Evolutionary conservation across 2,888 invertebrate genomes (phyloP).

Genomic region (Drosophila longiperda): DNA sequence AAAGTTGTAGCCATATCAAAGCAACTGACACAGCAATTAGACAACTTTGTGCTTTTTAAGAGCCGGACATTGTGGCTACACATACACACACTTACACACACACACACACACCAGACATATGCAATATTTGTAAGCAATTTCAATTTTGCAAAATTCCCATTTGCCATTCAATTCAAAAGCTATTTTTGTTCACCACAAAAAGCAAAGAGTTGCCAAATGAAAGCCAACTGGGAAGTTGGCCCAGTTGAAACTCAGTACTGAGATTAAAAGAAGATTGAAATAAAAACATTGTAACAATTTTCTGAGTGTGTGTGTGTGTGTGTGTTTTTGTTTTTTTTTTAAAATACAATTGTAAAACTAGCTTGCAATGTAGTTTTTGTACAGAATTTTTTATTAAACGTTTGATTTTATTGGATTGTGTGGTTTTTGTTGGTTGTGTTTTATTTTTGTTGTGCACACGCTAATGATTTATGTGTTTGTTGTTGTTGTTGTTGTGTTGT

Average conservation of each 20-base stretch:
- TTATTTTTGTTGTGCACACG: slow-evolving; percentile 35
- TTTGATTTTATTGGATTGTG: slow-evolving; percentile 25
- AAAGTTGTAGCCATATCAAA: slow-evolving; percentile 46
- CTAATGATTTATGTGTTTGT: slow-evolving; percentile 16
- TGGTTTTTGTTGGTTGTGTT: neutral
- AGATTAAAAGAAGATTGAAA: slow-evolving; percentile 9
- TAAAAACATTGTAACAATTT: slow-evolving; percentile 7
- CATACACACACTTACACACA: neutral
- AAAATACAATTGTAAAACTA: slow-evolving; percentile 18
- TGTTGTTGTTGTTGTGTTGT: slow-evolving; percentile 18
- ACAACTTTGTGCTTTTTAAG: slow-evolving; percentile 8
- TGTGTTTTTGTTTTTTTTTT: neutral
- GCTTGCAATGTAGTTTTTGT: slow-evolving; percentile 6
- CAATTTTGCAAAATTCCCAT: slow-evolving; percentile 31
- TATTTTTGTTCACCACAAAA: slow-evolving; percentile 20
- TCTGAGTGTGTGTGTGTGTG: neutral
- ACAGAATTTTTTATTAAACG: slow-evolving; percentile 14
- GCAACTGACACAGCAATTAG: slow-evolving; percentile 26
- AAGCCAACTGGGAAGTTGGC: slow-evolving; percentile 25
- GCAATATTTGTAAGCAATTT: slow-evolving; percentile 30
- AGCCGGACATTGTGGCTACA: slow-evolving; percentile 29
- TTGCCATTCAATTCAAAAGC: slow-evolving; percentile 44
- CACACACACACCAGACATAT: neutral
- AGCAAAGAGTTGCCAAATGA: slow-evolving; percentile 30
- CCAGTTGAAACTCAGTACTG: slow-evolving; percentile 12